A percentile compares a stretch with the other conserved stretches of the same genome.
Conservation (phyloP, 1,140 invertebrate species). For the Platorchestia sp. region DNA sequence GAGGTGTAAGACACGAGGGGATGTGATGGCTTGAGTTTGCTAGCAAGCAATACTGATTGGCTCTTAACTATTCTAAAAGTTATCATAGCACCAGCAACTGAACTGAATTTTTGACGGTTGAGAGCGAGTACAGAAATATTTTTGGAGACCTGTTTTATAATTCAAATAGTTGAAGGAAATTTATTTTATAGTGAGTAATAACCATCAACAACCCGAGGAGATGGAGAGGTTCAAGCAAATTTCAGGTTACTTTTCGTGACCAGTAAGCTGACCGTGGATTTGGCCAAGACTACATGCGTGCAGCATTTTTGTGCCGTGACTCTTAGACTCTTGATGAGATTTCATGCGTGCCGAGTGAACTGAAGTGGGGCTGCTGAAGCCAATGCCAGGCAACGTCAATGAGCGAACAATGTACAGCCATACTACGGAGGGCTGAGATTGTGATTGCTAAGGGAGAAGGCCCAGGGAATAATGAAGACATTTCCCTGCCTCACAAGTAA, state of each 20-base stretch:
- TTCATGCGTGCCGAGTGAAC: not conserved
- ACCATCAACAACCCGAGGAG: not conserved
- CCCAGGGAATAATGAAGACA: conserved; percentile 51
- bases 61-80: not conserved
- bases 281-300: not conserved
- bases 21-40: not conserved
- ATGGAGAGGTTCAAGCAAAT: not conserved
- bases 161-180: too few relatives aligned
- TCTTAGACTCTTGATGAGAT: conserved; percentile 20
- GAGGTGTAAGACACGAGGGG: not conserved
- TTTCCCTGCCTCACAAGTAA: conserved; percentile 52
- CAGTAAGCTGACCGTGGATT: not conserved
- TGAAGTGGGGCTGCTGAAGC: not conserved
- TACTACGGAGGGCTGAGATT: conserved; percentile 52
- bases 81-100: not conserved
- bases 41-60: not conserved
- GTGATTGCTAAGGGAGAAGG: conserved; percentile 54
- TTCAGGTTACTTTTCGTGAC: not conserved
- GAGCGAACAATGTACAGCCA: conserved; percentile 51
- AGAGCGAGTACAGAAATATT: not conserved
- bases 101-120: not conserved
- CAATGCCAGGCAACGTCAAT: conserved; percentile 15
- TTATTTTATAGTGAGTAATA: not conserved
- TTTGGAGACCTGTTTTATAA: not conserved
- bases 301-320: not conserved